Base-by-base conservation (phyloP, 2,888 invertebrate genomes). In the Coecobrya sp. region DNA sequence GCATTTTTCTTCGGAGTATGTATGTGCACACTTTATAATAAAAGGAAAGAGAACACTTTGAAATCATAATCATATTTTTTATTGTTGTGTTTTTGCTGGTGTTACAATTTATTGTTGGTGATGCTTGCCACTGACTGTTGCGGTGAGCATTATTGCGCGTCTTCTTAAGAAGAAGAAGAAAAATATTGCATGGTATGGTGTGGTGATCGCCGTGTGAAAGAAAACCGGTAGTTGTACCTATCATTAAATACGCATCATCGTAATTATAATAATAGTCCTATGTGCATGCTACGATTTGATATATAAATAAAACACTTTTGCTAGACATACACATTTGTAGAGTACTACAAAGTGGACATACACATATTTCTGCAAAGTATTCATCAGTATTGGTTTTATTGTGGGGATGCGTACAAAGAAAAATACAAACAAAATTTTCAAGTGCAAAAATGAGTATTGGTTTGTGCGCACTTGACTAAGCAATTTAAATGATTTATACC, bases 211-310 rank as follows among this genome's bases (percentile, higher is more conserved):
- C 91, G 91, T 91, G 91, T 91, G 91, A 91, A 91, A 55, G 73
- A 86, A 91, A 91, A 91, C 91, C 91, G 91, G 91, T 91, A 91
- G 91, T 91, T 70, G 45, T 73, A 19, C 82, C 55, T 55, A 81
- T 87, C 87, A 91, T 86, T 91, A 89, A 73, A 89, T 13, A 19
- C 68, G 10, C 59, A 76, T 86, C 87, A 87, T 42, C 0, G 68
- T 68, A 25, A 22, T 73, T 10, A 52, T 65, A 25, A 81, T 22
- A 45, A 45, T 76, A 5, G 10, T 7, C 27, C 19, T 65, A 25
- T 25, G 22, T 65, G 27, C 27, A 25, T 11, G 25, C 55, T 55
- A 55, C 10, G 8, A n/a, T 55, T 55, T 19, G 1, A 7, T 36
- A n/a, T 36, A 36, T 36, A 36, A 36, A 36, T 36, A 36, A 36